phyloP scores from a whole-genome alignment of 2,797 vertebrate genomes.

The Hemitrygon akajei region DNA sequence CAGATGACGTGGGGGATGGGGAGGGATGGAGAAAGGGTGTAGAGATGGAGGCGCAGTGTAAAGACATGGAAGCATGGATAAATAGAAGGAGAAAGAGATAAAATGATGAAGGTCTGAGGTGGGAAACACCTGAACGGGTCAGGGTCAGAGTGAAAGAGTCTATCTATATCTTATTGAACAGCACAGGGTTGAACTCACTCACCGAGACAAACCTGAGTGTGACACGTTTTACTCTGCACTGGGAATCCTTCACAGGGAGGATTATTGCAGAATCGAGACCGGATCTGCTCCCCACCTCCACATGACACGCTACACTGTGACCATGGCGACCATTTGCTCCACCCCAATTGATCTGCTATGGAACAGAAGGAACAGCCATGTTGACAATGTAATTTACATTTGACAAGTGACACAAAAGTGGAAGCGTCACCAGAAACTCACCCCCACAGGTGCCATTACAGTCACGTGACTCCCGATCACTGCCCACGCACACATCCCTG shows the following conservation, averaged over 20 bases:
- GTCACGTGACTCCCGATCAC: background rate
- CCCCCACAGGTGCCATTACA: background rate
- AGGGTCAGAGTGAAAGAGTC: background rate
- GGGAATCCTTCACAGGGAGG: slow-evolving; percentile 59
- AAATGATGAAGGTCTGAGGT: background rate
- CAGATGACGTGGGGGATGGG: background rate
- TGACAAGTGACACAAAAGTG: background rate
- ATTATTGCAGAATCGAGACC: slow-evolving; percentile 57
- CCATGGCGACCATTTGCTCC: slow-evolving; percentile 69
- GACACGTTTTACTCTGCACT: slow-evolving; percentile 73
- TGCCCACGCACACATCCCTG: background rate
- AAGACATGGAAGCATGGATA: background rate
- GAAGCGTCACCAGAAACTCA: background rate
- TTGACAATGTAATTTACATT: background rate
- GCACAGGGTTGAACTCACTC: slow-evolving; percentile 43
- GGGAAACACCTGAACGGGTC: no score
- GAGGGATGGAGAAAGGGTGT: background rate
- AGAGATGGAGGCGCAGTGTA: background rate
- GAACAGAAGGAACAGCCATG: background rate
- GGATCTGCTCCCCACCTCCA: slow-evolving; percentile 76
- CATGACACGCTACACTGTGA: slow-evolving; percentile 71
- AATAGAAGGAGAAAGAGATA: background rate
- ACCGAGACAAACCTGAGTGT: slow-evolving; percentile 81
- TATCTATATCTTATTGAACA: background rate
- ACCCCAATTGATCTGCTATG: slow-evolving; percentile 53